Conservation (phyloP, 2,797 vertebrate species). For the Myoxocephalus aenaeus region DNA sequence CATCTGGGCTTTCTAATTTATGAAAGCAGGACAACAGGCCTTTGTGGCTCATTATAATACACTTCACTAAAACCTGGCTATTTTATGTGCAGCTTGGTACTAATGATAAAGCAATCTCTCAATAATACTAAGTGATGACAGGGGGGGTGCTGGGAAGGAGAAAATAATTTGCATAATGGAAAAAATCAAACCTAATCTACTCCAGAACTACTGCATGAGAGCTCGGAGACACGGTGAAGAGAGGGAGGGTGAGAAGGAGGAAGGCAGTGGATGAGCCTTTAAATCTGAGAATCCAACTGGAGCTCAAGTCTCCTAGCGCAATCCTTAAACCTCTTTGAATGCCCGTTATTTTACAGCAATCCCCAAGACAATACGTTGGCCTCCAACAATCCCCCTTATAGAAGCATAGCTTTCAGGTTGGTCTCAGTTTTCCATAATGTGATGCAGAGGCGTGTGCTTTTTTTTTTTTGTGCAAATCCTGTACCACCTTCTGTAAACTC, state of each 20-base stretch:
- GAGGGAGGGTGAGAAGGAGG: slow-evolving; percentile 12
- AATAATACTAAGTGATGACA: slow-evolving; percentile 50
- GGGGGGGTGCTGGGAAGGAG: slow-evolving; percentile 13
- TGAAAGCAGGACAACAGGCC: slow-evolving; percentile 13
- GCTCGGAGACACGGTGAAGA: slow-evolving; percentile 34
- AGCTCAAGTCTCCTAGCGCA: slow-evolving; percentile 55
- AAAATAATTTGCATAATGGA: slow-evolving; percentile 82
- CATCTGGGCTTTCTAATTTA: slow-evolving; percentile 16
- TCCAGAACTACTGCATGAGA: slow-evolving; percentile 45
- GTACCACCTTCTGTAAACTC: neutral
- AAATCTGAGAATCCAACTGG: slow-evolving; percentile 56
- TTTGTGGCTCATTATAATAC: slow-evolving; percentile 14
- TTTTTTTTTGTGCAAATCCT: neutral
- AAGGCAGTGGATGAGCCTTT: slow-evolving; percentile 53
- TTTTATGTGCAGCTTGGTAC: slow-evolving; percentile 42
- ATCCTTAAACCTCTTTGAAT: slow-evolving; percentile 67
- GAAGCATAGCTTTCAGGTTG: slow-evolving; percentile 36
- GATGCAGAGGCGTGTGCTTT: neutral
- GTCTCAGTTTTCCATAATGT: slow-evolving; percentile 26
- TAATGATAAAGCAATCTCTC: slow-evolving; percentile 51
- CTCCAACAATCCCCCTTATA: slow-evolving; percentile 42
- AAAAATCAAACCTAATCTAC: slow-evolving; percentile 73
- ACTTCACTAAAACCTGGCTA: slow-evolving; percentile 32
- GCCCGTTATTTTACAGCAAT: slow-evolving; percentile 46
- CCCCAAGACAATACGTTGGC: slow-evolving; percentile 54